Evolutionary conservation across 1,140 invertebrate genomes (phyloP), one percentile per base, ranked within the genome.

Genomic region (Brachystomella parvula): DNA sequence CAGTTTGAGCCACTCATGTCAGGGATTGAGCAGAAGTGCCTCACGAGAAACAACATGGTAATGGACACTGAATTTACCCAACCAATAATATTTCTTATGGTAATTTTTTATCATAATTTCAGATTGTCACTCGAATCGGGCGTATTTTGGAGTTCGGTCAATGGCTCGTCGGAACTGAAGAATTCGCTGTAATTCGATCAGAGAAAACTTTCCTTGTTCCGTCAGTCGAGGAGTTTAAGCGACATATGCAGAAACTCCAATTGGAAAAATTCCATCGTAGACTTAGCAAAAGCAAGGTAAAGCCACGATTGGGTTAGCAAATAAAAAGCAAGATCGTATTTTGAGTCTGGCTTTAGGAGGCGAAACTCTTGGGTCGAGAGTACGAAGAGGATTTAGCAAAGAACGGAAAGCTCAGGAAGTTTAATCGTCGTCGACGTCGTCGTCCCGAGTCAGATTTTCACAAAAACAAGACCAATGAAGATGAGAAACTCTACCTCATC

Each of bases 111-210:
- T 12, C 9, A 24, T 58, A 49, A 15, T 57, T 57, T 59, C 33
- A 71, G 70, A 35, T 72, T 15, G 47, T 68, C 9, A 61, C 57
- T 26, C 24, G 71, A 6, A 65, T 70, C 28, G 71, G 63, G 39
- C 32, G 71, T 39, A 39, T 73, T 30, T 47, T 73, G 15, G n/a
- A n/a, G 2, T 73, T 70, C 65, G 71, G 71, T 2, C 49, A 66
- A 26, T 73, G 68, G 68, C 29, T 73, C 35, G 65, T 33, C 6
- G 59, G 63, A 24, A 61, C 58, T 1, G 61, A 70, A 63, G 30
- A 31, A 24, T 65, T 66, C 64, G 70, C 61, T 21, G 53, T 70
- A 24, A 63, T 53, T 53, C 35, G 47, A 26, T 29, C 26, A 0
- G 66, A 64, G 0, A 39, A 65, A n/a, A 65, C 61, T 3, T 33